Evolutionary conservation across 2,888 invertebrate species (phyloP).

Genomic region (Ischnura elegans): DNA sequence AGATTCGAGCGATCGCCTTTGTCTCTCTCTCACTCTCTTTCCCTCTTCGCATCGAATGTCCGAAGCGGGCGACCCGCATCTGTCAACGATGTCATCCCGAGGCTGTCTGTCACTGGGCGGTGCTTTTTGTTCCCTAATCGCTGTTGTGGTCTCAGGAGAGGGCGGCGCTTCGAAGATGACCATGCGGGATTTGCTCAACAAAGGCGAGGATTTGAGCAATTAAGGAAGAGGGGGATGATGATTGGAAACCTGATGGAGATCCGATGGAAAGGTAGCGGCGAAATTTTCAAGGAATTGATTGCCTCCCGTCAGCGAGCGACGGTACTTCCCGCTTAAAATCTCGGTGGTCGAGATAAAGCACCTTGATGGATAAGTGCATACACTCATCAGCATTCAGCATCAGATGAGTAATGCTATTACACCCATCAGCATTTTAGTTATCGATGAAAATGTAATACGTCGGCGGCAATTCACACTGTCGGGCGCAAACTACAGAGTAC

Average conservation of each 20-base stretch:
- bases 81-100: neutral
- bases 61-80: neutral
- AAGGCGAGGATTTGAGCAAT: constrained; percentile 1
- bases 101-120: neutral
- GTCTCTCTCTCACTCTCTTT: neutral
- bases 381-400: neutral
- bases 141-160: neutral
- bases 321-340: neutral
- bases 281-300: neutral
- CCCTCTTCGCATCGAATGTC: neutral
- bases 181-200: neutral
- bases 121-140: neutral
- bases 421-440: too few species aligned
- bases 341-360: neutral
- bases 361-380: neutral
- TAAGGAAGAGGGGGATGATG: neutral
- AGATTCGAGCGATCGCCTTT: neutral
- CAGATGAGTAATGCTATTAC: too few species aligned
- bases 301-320: neutral
- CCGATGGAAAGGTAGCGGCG: neutral
- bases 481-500: too few species aligned
- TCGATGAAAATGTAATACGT: neutral
- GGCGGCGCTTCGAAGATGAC: neutral
- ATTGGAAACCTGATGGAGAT: neutral
- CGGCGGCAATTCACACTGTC: too few species aligned